Conservation (phyloP, 2,797 vertebrate species). For the Diplodus sargus region DNA sequence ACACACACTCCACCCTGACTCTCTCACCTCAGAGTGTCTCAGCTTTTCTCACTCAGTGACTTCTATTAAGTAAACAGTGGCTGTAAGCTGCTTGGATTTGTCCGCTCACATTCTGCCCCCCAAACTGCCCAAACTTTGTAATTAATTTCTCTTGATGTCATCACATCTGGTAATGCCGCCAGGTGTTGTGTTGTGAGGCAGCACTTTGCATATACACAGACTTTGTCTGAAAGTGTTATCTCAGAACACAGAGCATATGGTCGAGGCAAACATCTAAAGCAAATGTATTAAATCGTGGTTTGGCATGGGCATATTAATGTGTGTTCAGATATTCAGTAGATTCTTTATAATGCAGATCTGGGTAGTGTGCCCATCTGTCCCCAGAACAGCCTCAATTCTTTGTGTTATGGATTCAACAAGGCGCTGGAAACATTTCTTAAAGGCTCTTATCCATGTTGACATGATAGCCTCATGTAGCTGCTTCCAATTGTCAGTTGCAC, state of each 20-base stretch:
- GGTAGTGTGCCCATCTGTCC: no score
- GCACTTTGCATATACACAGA: conserved; percentile 4
- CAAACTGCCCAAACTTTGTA: conserved; percentile 13
- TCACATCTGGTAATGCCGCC: conserved; percentile 20
- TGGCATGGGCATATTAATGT: neutral
- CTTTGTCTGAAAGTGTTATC: neutral
- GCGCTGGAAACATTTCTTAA: neutral
- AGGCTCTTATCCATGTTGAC: conserved; percentile 5
- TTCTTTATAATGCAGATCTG: no score
- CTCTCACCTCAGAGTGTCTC: conserved; percentile 24
- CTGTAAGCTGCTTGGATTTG: conserved; percentile 11
- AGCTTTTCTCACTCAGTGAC: conserved; percentile 29
- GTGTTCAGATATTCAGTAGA: neutral
- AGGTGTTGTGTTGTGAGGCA: conserved; percentile 9
- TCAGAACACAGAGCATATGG: neutral
- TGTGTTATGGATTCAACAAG: neutral
- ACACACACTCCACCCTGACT: conserved; percentile 16
- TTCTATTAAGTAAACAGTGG: conserved; percentile 29
- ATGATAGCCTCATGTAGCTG: neutral
- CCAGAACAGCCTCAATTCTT: neutral
- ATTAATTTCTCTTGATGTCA: conserved; percentile 14
- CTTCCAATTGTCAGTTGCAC: neutral
- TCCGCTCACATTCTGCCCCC: conserved; percentile 3
- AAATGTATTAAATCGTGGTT: neutral
- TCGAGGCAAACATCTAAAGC: neutral